Percentiles rank a stretch among this genome's conserved stretches.
Evolutionary conservation across 1,140 invertebrate genomes (phyloP).

Genomic region (Zaprionus camerounensis): DNA sequence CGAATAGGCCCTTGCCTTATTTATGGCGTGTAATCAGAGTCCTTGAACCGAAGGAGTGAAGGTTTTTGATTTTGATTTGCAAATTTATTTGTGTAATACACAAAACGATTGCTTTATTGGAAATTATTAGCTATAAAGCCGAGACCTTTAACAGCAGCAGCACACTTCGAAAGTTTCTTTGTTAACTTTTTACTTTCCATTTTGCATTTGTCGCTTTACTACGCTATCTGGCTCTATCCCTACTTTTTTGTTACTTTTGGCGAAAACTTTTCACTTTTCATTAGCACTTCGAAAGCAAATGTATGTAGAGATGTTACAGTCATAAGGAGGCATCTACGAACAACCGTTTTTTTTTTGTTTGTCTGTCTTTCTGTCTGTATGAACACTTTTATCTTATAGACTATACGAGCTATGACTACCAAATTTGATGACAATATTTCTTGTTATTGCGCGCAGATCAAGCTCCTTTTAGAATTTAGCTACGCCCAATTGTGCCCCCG

Average conservation of each 20-base stretch:
- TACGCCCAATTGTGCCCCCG: too few relatives aligned
- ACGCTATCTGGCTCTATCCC: neutral
- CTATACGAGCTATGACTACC: too few relatives aligned
- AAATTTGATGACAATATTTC: neutral
- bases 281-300: neutral
- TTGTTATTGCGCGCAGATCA: too few relatives aligned
- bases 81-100: neutral
- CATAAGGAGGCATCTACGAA: too few relatives aligned
- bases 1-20: neutral
- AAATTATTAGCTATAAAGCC: neutral
- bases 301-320: too few relatives aligned
- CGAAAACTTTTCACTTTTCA: neutral
- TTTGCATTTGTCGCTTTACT: neutral
- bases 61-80: neutral
- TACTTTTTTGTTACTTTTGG: neutral
- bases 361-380: too few relatives aligned
- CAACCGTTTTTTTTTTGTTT: too few relatives aligned
- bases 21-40: neutral
- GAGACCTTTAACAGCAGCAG: too few relatives aligned
- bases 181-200: neutral
- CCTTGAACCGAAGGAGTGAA: neutral
- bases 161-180: neutral
- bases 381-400: too few relatives aligned
- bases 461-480: too few relatives aligned
- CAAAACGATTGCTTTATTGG: neutral